Evolutionary conservation across 2,888 invertebrate species (phyloP).

Genomic region (Hirtodrosophila histrioides): DNA sequence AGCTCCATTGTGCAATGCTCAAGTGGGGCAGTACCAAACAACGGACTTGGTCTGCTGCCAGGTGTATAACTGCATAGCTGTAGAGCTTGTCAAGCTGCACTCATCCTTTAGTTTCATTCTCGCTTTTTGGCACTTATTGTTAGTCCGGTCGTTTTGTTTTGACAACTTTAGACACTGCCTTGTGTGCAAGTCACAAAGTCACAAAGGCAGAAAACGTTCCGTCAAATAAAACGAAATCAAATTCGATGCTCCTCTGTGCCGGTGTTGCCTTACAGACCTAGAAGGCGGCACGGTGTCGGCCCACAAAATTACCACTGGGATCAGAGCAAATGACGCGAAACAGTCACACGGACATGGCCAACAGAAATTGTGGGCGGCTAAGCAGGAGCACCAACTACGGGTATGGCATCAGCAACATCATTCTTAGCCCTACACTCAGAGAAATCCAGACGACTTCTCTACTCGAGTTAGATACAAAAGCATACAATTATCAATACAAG

Average conservation of each 20-base stretch:
- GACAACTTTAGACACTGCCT: conserved; percentile 61
- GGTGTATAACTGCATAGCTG: conserved; percentile 48
- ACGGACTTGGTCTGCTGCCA: conserved; percentile 69
- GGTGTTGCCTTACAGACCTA: conserved; percentile 42
- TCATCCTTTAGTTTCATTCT: conserved; percentile 14
- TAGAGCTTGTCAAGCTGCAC: conserved; percentile 22
- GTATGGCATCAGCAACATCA: conserved; percentile 1
- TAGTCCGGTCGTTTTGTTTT: conserved; percentile 58
- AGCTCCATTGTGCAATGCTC: conserved; percentile 35
- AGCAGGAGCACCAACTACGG: conserved; percentile 8
- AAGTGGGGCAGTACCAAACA: conserved; percentile 49
- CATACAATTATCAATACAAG: no score
- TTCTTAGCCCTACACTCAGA: no score
- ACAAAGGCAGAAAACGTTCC: conserved; percentile 46
- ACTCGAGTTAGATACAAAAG: no score
- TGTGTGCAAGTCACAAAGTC: conserved; percentile 30
- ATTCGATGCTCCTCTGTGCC: conserved; percentile 30
- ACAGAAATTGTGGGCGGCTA: conserved; percentile 31
- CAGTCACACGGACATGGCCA: conserved; percentile 72
- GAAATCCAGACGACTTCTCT: no score
- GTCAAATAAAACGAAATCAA: conserved; percentile 68
- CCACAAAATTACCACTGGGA: conserved; percentile 79
- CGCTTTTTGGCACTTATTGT: conserved; percentile 62
- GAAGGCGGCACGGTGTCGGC: conserved; percentile 32
- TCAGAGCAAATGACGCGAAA: conserved; percentile 80